Evolutionary conservation across 2,113 vertebrate genomes (phyloP).

Genomic region (Pseudopipra pipra): DNA sequence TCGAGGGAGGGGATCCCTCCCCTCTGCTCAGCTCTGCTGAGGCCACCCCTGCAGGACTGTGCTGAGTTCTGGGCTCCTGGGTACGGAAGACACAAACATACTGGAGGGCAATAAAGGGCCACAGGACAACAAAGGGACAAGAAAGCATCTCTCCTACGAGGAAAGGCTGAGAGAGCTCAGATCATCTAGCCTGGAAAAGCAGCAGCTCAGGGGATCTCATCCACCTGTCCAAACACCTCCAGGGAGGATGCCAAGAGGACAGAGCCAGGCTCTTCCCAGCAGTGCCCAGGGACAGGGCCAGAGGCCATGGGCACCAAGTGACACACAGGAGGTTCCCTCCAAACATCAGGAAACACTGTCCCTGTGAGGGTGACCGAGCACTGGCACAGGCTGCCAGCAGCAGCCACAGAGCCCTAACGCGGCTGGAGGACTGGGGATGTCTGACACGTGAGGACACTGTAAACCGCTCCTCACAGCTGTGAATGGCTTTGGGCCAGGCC

Average conservation of each 20-base stretch:
- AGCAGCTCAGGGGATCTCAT: not conserved
- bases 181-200: too few relatives aligned
- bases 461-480: not conserved
- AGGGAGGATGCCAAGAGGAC: not conserved
- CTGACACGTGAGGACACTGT: rapidly evolving
- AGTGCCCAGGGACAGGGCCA: not conserved
- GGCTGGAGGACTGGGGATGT: not conserved
- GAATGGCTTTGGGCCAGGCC: not conserved
- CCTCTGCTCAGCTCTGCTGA: not conserved
- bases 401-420: rapidly evolving
- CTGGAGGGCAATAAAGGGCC: not conserved
- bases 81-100: rapidly evolving
- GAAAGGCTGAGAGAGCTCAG: not conserved
- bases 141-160: not conserved
- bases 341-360: not conserved
- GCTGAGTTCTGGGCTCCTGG: not conserved
- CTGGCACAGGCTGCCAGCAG: not conserved
- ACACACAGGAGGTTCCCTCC: not conserved
- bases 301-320: not conserved
- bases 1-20: not conserved
- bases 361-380: not conserved
- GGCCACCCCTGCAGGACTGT: not conserved
- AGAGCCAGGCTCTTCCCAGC: not conserved
- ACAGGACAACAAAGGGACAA: not conserved
- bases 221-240: not conserved